phyloP scores from a whole-genome alignment of 2,888 invertebrate genomes.

The Athrips mouffetella region DNA sequence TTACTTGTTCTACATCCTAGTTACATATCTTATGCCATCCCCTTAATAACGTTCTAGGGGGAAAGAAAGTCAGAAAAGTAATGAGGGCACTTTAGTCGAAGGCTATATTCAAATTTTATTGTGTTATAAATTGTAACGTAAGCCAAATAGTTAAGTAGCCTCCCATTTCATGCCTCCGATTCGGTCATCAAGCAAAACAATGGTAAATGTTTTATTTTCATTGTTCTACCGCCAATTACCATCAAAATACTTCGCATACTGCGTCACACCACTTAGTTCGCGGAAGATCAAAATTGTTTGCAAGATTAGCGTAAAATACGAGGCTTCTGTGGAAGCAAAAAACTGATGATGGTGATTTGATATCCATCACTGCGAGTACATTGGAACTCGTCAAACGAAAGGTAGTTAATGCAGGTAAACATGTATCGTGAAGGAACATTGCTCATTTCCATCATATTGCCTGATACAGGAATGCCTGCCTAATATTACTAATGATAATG shows the following conservation, averaged over 20 bases:
- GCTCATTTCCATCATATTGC: too few relatives aligned
- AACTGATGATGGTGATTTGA: not conserved
- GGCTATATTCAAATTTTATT: too few relatives aligned
- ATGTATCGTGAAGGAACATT: too few relatives aligned
- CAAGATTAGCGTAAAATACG: conserved; percentile 41
- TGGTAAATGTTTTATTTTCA: not conserved
- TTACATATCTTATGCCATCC: too few relatives aligned
- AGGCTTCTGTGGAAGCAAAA: conserved; percentile 24
- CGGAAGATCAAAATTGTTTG: conserved; percentile 38
- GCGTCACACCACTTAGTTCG: conserved; percentile 20
- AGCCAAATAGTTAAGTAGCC: too few relatives aligned
- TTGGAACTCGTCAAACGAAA: not conserved
- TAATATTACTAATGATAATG: too few relatives aligned
- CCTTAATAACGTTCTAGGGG: too few relatives aligned
- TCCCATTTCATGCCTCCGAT: not conserved
- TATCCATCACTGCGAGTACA: not conserved
- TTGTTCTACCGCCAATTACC: not conserved
- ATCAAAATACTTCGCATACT: not conserved
- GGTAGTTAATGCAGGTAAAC: not conserved
- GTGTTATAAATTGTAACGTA: too few relatives aligned
- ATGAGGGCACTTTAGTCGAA: too few relatives aligned
- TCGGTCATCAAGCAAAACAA: not conserved
- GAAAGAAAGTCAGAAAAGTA: too few relatives aligned
- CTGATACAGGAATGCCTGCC: too few relatives aligned
- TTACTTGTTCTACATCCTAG: too few relatives aligned